Evolutionary conservation across 2,113 vertebrate species (phyloP), one percentile per base, ranked within the genome.

Genomic region (Phodopus roborovskii): DNA sequence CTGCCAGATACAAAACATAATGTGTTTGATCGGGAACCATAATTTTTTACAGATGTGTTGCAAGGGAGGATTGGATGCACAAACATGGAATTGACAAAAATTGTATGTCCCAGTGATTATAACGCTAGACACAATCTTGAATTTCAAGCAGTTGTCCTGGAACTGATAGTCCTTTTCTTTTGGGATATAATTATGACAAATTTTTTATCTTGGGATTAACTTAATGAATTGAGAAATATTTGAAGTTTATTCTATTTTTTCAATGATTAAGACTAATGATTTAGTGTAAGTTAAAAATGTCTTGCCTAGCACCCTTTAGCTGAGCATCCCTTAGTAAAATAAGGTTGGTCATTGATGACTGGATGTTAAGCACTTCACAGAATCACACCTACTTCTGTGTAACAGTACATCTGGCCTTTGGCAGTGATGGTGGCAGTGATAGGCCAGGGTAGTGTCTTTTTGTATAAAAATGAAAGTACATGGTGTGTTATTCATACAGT

Each of bases 181-280:
- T 88, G 39, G 0, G 66, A 0, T 88, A 62, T 86, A 77, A 62
- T 81, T 77, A 78, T 83, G 42, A 77, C 26, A 94, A 94, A 39
- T 73, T 92, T 81, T 92, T 96, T 90, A 96, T 94, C 30, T 62
- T 95, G 92, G 95, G 20, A 81, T 92, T 96, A 92, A 82, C n/a
- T 88, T 60, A 88, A 28, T 39, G 20, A 92, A 90, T 86, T 95
- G 33, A 95, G n/a, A 96, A 94, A 83, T 91, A 71, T 92, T 92
- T 75, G 82, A 97, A 88, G 64, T 30, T 89, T 96, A 91, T 92
- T 98, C 83, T 97, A 91, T 97, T 96, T 97, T 90, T 92, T 83
- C 92, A 97, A 45, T 96, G 62, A 96, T 48, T 94, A 91, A 92
- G 39, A 58, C 88, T 90, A 77, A 92, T 77, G n/a, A 97, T 86